phyloP scores from a whole-genome alignment of 2,113 vertebrate genomes.

The Proterorhinus semilunaris region DNA sequence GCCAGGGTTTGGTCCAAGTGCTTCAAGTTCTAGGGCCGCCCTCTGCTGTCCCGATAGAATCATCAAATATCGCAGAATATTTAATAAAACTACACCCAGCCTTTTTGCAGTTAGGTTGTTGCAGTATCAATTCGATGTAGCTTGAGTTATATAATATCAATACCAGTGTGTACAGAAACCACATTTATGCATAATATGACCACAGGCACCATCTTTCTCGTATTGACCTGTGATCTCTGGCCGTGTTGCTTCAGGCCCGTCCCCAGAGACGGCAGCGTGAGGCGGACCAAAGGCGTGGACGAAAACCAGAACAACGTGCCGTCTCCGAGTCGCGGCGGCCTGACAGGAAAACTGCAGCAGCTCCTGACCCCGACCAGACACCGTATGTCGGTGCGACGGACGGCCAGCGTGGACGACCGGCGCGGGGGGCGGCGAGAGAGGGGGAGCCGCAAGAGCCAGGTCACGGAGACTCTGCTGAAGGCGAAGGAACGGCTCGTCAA shows the following conservation, averaged over 20 bases:
- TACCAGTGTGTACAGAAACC: too few species aligned
- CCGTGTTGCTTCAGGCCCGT: slow-evolving; percentile 33
- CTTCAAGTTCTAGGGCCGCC: too few species aligned
- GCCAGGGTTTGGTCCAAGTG: too few species aligned
- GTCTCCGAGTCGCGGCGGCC: slow-evolving; percentile 71
- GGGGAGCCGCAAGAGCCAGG: slow-evolving; percentile 73
- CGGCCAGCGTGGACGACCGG: slow-evolving; percentile 69
- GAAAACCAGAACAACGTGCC: slow-evolving; percentile 75
- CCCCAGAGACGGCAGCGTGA: slow-evolving; percentile 28
- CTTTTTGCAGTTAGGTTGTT: too few species aligned
- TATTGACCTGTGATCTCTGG: not conserved
- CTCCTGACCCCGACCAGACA: slow-evolving; percentile 84
- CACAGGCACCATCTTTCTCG: too few species aligned
- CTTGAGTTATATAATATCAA: too few species aligned
- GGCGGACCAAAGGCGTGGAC: slow-evolving; percentile 56
- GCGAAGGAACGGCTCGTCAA: slow-evolving; percentile 84
- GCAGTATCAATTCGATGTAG: too few species aligned
- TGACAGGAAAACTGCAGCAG: slow-evolving; percentile 87
- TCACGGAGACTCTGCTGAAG: slow-evolving; percentile 77
- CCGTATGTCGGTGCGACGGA: slow-evolving; percentile 58
- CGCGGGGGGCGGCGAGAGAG: slow-evolving; percentile 45
- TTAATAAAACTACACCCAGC: too few species aligned
- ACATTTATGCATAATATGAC: too few species aligned
- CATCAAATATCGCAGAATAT: too few species aligned
- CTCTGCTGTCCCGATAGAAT: too few species aligned